Percentiles rank a stretch among this genome's conserved stretches.
phyloP scores from a whole-genome alignment of 2,797 vertebrate species.

The Cynopterus sphinx region DNA sequence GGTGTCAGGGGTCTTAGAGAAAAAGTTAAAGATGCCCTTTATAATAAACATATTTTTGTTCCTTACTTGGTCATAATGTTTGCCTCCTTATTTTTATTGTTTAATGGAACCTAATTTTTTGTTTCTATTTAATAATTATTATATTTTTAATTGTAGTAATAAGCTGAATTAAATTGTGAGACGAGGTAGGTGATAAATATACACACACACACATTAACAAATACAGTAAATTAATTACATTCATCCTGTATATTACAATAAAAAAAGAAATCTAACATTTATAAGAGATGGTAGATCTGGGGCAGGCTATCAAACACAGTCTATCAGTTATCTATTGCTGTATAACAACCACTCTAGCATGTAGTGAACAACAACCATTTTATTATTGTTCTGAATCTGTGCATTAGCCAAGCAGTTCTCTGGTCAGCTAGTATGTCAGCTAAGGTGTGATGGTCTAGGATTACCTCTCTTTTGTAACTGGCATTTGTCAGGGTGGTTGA shows the following conservation, averaged over 20 bases:
- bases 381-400: not conserved
- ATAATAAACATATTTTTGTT: not conserved
- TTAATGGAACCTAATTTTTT: not conserved
- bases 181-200: not conserved
- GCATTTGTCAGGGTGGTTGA: not conserved
- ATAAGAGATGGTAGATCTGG: not conserved
- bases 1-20: not conserved
- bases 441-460: not conserved
- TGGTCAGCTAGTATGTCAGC: not conserved
- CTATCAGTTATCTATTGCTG: not conserved
- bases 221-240: not conserved
- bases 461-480: not conserved
- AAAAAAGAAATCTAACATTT: not conserved
- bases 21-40: not conserved
- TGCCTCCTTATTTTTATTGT: not conserved
- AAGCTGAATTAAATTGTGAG: not conserved
- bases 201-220: not conserved
- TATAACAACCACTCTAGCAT: not conserved
- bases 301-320: not conserved
- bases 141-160: not conserved
- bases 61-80: not conserved
- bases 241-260: not conserved
- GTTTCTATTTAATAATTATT: not conserved
- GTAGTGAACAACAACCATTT: not conserved
- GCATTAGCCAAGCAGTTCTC: not conserved